A percentile compares a stretch with the other conserved stretches of the same genome.
Evolutionary conservation across 2,888 invertebrate genomes (phyloP).

Genomic region (Tenthredo amoena): DNA sequence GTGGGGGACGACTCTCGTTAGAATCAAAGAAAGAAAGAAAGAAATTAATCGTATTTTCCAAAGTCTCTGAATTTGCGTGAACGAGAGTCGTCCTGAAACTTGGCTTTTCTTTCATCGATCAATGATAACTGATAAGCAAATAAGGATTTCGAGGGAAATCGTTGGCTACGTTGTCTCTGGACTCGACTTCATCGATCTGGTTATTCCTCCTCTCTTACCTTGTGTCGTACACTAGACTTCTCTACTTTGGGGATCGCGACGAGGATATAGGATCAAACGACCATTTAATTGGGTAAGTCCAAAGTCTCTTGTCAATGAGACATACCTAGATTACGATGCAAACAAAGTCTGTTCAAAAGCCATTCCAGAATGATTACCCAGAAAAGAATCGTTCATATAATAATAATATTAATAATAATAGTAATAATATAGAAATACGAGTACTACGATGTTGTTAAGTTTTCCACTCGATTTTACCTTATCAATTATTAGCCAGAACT

Average conservation of each 20-base stretch:
- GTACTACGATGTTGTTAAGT: neutral
- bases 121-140: conserved; percentile 26
- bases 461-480: neutral
- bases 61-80: neutral
- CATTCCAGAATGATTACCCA: conserved; percentile 68
- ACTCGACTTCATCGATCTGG: conserved; percentile 19
- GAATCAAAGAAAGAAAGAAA: neutral
- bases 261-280: conserved; percentile 22
- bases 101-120: neutral
- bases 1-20: neutral
- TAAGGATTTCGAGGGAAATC: conserved; percentile 20
- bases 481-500: neutral
- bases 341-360: conserved; percentile 60
- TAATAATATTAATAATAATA: neutral
- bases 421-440: neutral
- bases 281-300: conserved; percentile 35
- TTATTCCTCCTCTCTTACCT: conserved; percentile 23
- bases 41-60: neutral
- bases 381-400: conserved; percentile 23
- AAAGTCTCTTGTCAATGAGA: conserved; percentile 19
- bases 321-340: conserved; percentile 27
- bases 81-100: conserved; percentile 2
- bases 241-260: conserved; percentile 31
- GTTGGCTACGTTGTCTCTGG: neutral
- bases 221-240: conserved; percentile 25